A percentile compares a stretch with the other conserved stretches of the same genome.
Evolutionary conservation across 2,113 vertebrate species (phyloP).

Genomic region (Apodemus sylvaticus): DNA sequence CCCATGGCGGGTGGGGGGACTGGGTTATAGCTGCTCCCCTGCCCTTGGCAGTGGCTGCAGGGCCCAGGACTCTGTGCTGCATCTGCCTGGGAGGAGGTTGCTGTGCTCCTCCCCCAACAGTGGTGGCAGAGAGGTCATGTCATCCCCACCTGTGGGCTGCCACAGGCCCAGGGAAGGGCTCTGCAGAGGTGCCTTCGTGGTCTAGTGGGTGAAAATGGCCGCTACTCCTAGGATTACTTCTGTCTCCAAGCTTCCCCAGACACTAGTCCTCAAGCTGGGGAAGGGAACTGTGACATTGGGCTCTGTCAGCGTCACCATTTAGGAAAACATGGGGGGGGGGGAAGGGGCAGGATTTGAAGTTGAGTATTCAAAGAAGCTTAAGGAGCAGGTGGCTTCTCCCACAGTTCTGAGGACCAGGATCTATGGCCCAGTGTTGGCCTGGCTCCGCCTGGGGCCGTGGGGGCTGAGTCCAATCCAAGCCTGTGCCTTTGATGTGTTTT

Average conservation of each 20-base stretch:
- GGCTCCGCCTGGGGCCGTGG: not conserved
- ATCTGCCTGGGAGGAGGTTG: not conserved
- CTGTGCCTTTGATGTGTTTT: fast-evolving
- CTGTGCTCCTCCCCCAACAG: not conserved
- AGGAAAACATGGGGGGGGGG: fast-evolving
- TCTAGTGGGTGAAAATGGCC: too few species aligned
- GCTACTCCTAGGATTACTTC: too few species aligned
- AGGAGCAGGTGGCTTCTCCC: not conserved
- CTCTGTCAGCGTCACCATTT: fast-evolving
- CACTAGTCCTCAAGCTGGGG: not conserved
- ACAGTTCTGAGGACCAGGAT: too few species aligned
- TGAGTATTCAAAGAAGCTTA: not conserved
- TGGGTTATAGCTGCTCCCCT: not conserved
- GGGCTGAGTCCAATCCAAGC: fast-evolving
- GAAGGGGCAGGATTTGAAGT: too few species aligned
- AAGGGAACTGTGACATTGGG: fast-evolving
- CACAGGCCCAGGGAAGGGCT: not conserved
- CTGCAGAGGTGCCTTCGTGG: too few species aligned
- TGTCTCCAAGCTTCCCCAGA: not conserved
- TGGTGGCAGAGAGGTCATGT: fast-evolving
- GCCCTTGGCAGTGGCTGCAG: fast-evolving
- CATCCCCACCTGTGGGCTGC: not conserved
- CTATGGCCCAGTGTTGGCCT: too few species aligned
- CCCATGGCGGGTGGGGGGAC: fast-evolving
- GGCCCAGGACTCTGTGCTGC: fast-evolving